Percentiles rank a stretch among this genome's conserved stretches.
Conservation (phyloP, 2,113 vertebrate genomes). For the Taxidea taxus region DNA sequence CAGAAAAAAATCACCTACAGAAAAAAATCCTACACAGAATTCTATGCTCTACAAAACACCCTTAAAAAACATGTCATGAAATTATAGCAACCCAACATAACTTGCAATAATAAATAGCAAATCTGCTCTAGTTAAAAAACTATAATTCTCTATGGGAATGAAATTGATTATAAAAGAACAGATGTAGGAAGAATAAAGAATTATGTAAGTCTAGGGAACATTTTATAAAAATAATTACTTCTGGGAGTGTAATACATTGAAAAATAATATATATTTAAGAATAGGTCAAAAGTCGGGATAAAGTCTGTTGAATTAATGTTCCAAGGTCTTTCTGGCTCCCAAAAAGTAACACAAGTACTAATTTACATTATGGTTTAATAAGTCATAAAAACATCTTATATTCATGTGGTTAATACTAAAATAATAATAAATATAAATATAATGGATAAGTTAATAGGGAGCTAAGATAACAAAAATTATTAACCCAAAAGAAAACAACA, state of each 20-base stretch:
- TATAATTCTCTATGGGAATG: not conserved
- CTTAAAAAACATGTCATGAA: not conserved
- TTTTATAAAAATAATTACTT: not conserved
- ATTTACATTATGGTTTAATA: not conserved
- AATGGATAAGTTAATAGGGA: not conserved
- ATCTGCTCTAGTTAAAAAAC: not conserved
- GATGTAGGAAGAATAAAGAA: not conserved
- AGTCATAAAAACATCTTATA: not conserved
- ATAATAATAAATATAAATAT: not conserved
- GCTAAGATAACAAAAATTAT: not conserved
- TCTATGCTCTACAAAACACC: not conserved
- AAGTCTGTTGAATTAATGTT: not conserved
- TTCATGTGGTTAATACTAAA: not conserved
- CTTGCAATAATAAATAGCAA: not conserved
- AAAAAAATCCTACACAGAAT: not conserved
- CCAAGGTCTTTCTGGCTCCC: not conserved
- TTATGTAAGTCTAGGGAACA: not conserved
- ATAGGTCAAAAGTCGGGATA: not conserved
- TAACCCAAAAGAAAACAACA: not conserved
- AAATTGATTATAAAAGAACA: not conserved
- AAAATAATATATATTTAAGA: not conserved
- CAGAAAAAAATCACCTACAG: not conserved
- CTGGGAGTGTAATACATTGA: not conserved
- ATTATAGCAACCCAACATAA: not conserved
- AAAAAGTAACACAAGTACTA: not conserved